Evolutionary conservation across 2,797 vertebrate genomes (phyloP).

Genomic region (Tenualosa thibaudeaui): DNA sequence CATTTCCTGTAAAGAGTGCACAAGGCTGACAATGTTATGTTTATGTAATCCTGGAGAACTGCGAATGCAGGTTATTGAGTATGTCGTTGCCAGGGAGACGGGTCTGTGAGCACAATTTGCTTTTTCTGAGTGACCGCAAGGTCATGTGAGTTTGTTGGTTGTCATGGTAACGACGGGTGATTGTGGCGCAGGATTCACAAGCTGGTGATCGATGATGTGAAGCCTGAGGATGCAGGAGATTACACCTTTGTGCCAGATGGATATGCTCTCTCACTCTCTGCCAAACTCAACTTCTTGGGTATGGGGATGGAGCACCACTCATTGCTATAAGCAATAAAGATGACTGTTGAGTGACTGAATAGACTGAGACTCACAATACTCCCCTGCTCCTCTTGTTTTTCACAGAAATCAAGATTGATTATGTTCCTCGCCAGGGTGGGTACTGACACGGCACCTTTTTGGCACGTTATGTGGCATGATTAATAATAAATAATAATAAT

Average conservation of each 20-base stretch:
- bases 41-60: background rate
- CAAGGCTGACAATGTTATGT: background rate
- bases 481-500: background rate
- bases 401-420: slow-evolving; percentile 88
- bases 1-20: background rate
- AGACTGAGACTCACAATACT: slow-evolving; percentile 21
- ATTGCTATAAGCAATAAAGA: background rate
- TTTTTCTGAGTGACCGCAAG: slow-evolving; percentile 52
- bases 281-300: slow-evolving; percentile 93
- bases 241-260: slow-evolving; percentile 89
- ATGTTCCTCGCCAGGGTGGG: slow-evolving; percentile 80
- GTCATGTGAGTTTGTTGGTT: slow-evolving; percentile 56
- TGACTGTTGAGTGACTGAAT: background rate
- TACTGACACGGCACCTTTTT: background rate
- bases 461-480: background rate
- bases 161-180: slow-evolving; percentile 43
- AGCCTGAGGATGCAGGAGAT: slow-evolving; percentile 82
- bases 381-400: slow-evolving; percentile 38
- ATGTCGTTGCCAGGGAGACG: slow-evolving; percentile 61
- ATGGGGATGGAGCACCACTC: slow-evolving; percentile 26
- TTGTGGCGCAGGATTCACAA: slow-evolving; percentile 80
- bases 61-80: slow-evolving; percentile 37
- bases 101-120: slow-evolving; percentile 40
- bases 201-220: slow-evolving; percentile 83
- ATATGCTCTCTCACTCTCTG: slow-evolving; percentile 83